Evolutionary conservation across 2,888 invertebrate genomes (phyloP).

Genomic region (Theretra japonica): DNA sequence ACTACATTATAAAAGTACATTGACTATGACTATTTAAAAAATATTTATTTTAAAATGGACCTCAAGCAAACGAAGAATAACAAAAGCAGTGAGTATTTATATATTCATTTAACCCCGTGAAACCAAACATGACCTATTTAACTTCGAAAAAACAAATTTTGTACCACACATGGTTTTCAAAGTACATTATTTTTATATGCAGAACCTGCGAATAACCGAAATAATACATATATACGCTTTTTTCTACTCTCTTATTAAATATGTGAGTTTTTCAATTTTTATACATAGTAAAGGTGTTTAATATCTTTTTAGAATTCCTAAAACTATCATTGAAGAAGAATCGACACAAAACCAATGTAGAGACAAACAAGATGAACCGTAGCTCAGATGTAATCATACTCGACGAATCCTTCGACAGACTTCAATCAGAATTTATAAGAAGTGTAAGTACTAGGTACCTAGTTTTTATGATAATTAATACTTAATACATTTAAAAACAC

Average conservation of each 20-base stretch:
- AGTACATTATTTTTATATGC: conserved; percentile 9
- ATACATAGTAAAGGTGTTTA: too few species aligned
- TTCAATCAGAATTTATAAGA: conserved; percentile 57
- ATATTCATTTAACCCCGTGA: background rate
- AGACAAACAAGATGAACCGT: conserved; percentile 52
- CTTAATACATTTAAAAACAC: background rate
- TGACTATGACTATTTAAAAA: background rate
- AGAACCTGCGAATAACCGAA: conserved; percentile 9
- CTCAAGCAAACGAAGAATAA: conserved; percentile 31
- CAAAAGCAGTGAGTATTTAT: conserved; percentile 60
- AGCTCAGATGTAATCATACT: conserved; percentile 69
- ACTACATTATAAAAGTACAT: too few species aligned
- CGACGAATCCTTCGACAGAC: conserved; percentile 73
- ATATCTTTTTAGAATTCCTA: conserved; percentile 60
- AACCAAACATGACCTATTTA: too few species aligned
- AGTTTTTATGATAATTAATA: background rate
- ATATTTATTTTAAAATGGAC: conserved; percentile 22
- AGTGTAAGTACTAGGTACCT: conserved; percentile 55
- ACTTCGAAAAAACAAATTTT: too few species aligned
- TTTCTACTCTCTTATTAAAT: too few species aligned
- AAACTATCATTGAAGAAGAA: conserved; percentile 75
- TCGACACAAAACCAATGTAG: conserved; percentile 50
- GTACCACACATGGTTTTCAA: background rate
- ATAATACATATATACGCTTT: too few species aligned
- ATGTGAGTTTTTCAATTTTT: too few species aligned